Evolutionary conservation across 1,140 invertebrate genomes (phyloP), one percentile per base, ranked within the genome.

Genomic region (Hylaeus anthracinus): DNA sequence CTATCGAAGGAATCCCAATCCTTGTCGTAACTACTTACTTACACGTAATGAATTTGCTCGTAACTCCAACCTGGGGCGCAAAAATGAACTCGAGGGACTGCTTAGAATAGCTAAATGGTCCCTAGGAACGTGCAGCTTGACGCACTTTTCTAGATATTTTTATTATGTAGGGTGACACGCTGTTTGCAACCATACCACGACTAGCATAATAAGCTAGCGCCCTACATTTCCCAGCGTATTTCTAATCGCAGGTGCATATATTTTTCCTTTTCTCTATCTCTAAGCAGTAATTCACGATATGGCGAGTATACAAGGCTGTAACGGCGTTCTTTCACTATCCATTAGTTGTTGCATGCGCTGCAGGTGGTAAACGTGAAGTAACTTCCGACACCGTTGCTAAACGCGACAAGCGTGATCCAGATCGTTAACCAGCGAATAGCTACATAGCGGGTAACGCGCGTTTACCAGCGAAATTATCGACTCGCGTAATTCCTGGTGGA

Each of bases 371-470:
- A 58, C 58, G 81, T 58, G 67, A 86, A 80, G 83, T 87, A 78
- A 88, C 85, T 84, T 81, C 85, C 71, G 79, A 81, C 81, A 77
- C 70, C 73, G 74, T 81, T 83, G 81, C 83, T 88, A 87, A 86
- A 88, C 76, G 83, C 81, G 72, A 70, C 76, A 78, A 84, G 81
- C 83, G 70, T 72, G 76, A 81, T 82, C 64, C 73, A 63, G 63
- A 77, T 82, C 79, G 81, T 87, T 88, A 87, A 56, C 61, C 63
- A 55, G 41, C 58, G 64, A 53, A 77, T 70, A 48, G 69, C 60
- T 53, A 26, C 56, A 43, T 12, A 65, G 67, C 43, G 64, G 45
- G 63, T 45, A 53, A 66, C 43, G 43, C 43, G 43, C 43, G 43
- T 3, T 45, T 45, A 45, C 43, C 43, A 45, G 43, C 5, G 43